Base-by-base conservation (phyloP, 2,888 invertebrate species). In the Drosophila quasianomalipes region DNA sequence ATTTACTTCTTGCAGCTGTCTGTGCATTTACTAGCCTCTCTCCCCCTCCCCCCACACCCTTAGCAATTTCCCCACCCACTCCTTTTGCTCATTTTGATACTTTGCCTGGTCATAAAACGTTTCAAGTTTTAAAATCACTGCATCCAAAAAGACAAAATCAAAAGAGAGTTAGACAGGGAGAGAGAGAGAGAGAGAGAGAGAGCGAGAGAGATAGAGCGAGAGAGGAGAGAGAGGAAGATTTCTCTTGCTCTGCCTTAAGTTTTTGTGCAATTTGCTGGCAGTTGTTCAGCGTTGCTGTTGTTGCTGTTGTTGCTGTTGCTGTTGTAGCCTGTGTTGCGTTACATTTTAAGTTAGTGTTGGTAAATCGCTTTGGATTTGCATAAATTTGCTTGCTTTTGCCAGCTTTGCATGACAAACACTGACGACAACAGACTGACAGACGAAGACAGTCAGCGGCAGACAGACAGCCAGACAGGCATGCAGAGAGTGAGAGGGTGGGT, bases 281-380 rank as follows among this genome's bases (percentile, higher is more conserved):
- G 78, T 67, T 83, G 81, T 73, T 70, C 64, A 49, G 28, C n/a
- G 60, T 70, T 55, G 49, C 59, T 37, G 47, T 41, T 55, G 31
- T 59, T 70, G 67, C 63, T 71, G 67, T 51, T 75, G 66, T 35
- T 74, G 66, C 55, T 61, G 62, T 61, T 55, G 67, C 31, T 63
- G 73, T 47, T 57, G 70, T 59, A 60, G 74, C 28, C 49, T 67
- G 69, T 70, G 78, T 70, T 71, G 81, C 82, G 66, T 79, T 90
- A 82, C 89, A 89, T 89, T 89, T 89, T 74, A 84, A 84, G 89
- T 86, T 84, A 90, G 89, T 86, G 90, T 89, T 90, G 85, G 86
- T 81, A 85, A 85, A 85, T 85, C 88, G 90, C 89, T 90, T 85
- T 83, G 90, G 85, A 85, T 85, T 85, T 85, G 90, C 90, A 85